These are phyloP conservation scores for Cantharis nigra DNA, from an alignment of 2,888 invertebrate species.

Conservation along the genomic window DNA sequence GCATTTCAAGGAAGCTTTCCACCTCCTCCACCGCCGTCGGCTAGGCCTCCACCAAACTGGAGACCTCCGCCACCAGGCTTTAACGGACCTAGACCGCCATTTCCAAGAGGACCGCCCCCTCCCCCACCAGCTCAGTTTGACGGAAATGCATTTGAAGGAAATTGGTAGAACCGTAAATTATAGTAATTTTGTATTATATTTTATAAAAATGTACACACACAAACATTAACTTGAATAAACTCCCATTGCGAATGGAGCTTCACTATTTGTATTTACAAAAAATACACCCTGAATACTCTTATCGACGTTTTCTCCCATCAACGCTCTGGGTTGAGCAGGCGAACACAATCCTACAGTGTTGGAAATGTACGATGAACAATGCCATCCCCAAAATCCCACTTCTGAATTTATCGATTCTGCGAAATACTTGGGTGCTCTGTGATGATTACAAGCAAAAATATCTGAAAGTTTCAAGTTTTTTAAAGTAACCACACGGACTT, in stretches of 20 bases:
- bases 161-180: conserved; percentile 33
- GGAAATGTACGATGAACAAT: conserved; percentile 62
- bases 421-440: conserved; percentile 66
- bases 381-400: conserved; percentile 70
- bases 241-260: conserved; percentile 64
- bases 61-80: conserved; percentile 68
- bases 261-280: conserved; percentile 60
- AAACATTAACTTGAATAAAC: conserved; percentile 50
- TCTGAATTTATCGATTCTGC: conserved; percentile 66
- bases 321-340: conserved; percentile 45
- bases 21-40: conserved; percentile 64
- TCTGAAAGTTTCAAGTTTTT: conserved; percentile 47
- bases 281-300: conserved; percentile 57
- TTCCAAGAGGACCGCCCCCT: conserved; percentile 73
- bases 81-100: conserved; percentile 60
- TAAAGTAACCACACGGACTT: conserved; percentile 15
- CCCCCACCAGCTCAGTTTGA: conserved; percentile 61
- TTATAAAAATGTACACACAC: not conserved
- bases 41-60: conserved; percentile 68
- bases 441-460: conserved; percentile 68
- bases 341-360: conserved; percentile 65
- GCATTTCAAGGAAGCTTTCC: conserved; percentile 57
- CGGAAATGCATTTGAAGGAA: conserved; percentile 36
- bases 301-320: not conserved
- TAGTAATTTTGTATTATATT: not conserved